A percentile compares a stretch with the other conserved stretches of the same genome.
Evolutionary conservation across 2,888 invertebrate species (phyloP).

Genomic region (Idaea dimidiata): DNA sequence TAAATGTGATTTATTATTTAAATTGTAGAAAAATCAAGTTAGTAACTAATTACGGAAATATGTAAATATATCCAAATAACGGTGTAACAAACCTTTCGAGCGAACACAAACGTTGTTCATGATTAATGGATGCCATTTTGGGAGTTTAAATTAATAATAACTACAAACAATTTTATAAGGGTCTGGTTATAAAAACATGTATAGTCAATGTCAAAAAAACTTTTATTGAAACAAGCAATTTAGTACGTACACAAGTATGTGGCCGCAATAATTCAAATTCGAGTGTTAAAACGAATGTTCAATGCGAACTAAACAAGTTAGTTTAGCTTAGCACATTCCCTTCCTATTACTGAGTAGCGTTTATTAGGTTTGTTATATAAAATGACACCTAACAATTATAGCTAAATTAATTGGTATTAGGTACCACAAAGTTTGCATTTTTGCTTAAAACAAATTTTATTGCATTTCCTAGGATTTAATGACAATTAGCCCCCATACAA

Average conservation of each 20-base stretch:
- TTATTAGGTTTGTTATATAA: too few relatives aligned
- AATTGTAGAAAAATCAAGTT: slow-evolving; percentile 4
- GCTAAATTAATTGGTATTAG: too few relatives aligned
- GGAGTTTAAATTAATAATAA: slow-evolving; percentile 66
- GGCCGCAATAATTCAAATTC: not conserved
- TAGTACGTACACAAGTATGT: not conserved
- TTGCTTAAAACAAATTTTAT: too few relatives aligned
- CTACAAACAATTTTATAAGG: not conserved
- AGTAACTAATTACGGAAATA: slow-evolving; percentile 56
- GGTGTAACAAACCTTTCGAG: slow-evolving; percentile 32
- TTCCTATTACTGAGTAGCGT: too few relatives aligned
- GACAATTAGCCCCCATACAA: too few relatives aligned
- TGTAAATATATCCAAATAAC: slow-evolving; percentile 58
- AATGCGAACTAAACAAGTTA: too few relatives aligned
- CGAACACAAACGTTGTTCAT: slow-evolving; percentile 47
- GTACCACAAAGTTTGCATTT: too few relatives aligned
- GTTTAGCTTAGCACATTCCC: too few relatives aligned
- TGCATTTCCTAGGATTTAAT: too few relatives aligned
- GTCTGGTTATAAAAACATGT: not conserved
- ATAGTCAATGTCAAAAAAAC: not conserved
- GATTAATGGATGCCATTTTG: slow-evolving; percentile 65
- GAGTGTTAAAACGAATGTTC: not conserved
- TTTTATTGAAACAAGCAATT: not conserved
- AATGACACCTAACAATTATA: too few relatives aligned
- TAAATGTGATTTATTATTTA: not conserved